Evolutionary conservation across 1,140 invertebrate species (phyloP), one percentile per base, ranked within the genome.

Genomic region (Oedothorax gibbosus): DNA sequence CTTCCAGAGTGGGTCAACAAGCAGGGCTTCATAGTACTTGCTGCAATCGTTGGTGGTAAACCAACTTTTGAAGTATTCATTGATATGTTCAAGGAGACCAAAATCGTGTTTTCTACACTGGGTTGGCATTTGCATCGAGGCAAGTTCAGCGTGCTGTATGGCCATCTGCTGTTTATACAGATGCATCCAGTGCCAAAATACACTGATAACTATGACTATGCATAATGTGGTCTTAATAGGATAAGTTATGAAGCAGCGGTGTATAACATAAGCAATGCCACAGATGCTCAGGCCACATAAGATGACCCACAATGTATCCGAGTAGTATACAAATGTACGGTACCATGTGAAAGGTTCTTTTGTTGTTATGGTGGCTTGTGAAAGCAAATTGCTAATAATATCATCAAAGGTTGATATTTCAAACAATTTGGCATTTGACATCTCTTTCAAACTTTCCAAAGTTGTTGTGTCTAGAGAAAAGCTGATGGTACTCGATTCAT

Each of bases 1-100:
- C 35, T 77, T 60, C 75, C 75, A 77, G 35, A 77, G 15, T 64
- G 75, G 57, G 64, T 77, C 57, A 35, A 77, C 75, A 56, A 77
- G 49, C 5, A 77, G 21, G 35, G 75, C 75, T 50, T 77, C 75
- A 77, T 77, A 64, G 51, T 77, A 77, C 21, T 77, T 77, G 15
- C 15, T 6, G n/a, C 75, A 77, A n/a, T 64, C 75, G n/a, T n/a
- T 49, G 50, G 11, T 64, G n/a, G 2, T 62, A n/a, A 77, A 77
- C 15, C 11, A 64, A 64, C 75, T 77, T 64, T 77, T 77, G 15
- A 77, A 18, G 51, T 77, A 77, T 4, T 15, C 18, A 14, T 49
- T 10, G 18, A 77, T 64, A 50, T 49, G 60, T 50, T 64, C 57
- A 21, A 62, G n/a, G 7, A 77, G 10, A 14, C 57, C 21, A 50